These are phyloP conservation scores for Diceros bicornis DNA, from an alignment of 2,797 vertebrate species.

Conservation along the genomic window DNA sequence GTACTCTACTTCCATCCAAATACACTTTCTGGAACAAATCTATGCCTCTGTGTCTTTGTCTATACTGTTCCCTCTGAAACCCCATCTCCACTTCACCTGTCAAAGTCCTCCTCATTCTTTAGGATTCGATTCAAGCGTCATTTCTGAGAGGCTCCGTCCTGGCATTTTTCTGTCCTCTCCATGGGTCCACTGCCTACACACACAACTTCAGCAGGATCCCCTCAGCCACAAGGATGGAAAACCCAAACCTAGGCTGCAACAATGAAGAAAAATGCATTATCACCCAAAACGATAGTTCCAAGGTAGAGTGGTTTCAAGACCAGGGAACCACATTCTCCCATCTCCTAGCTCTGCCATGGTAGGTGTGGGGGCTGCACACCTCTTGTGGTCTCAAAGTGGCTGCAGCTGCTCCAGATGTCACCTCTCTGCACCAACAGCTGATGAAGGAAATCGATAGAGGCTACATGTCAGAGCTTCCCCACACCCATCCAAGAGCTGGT, in stretches of 20 bases:
- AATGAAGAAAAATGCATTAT: background rate
- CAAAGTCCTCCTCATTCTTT: background rate
- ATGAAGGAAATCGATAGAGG: background rate
- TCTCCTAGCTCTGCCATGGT: background rate
- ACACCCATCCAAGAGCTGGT: background rate
- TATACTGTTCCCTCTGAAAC: background rate
- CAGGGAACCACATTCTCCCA: background rate
- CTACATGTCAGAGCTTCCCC: background rate
- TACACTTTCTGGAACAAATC: conserved; percentile 33
- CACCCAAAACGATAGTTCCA: background rate
- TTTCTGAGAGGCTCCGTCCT: background rate
- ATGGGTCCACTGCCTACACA: background rate
- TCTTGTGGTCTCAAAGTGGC: background rate
- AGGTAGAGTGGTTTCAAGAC: background rate
- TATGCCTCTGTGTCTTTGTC: background rate
- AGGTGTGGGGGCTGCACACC: background rate
- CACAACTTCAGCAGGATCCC: background rate
- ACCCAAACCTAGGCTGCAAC: background rate
- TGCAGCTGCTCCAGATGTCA: background rate
- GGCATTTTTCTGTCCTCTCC: background rate
- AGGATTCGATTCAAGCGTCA: background rate
- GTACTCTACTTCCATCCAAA: background rate
- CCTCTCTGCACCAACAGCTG: background rate
- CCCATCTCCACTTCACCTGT: background rate
- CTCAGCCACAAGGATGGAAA: background rate